phyloP scores from a whole-genome alignment of 2,888 invertebrate species.

The Drosophila robusta region DNA sequence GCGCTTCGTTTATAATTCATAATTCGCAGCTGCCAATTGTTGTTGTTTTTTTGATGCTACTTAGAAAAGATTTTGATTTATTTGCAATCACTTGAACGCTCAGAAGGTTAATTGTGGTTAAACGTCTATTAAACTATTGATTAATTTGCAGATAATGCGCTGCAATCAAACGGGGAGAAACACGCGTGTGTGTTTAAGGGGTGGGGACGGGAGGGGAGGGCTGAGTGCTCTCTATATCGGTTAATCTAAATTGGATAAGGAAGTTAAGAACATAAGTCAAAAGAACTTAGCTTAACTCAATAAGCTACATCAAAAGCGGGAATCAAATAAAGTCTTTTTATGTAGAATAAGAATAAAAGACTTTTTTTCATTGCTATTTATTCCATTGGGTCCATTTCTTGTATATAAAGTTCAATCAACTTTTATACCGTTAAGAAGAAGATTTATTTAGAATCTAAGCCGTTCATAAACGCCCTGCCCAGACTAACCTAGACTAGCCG shows the following conservation, averaged over 20 bases:
- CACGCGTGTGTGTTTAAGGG: slow-evolving; percentile 4
- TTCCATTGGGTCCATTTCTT: not conserved
- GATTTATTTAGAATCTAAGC: too few relatives aligned
- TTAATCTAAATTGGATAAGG: slow-evolving; percentile 51
- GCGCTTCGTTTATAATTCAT: slow-evolving; percentile 65
- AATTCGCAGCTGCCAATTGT: slow-evolving; percentile 47
- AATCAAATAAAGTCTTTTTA: not conserved
- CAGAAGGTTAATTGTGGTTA: slow-evolving; percentile 75
- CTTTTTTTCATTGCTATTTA: not conserved
- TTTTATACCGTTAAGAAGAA: not conserved
- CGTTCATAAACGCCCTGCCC: too few relatives aligned
- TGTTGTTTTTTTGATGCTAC: slow-evolving; percentile 27
- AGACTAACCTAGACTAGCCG: too few relatives aligned
- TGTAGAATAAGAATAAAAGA: too few relatives aligned
- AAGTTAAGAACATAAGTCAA: slow-evolving; percentile 44
- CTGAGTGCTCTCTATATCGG: slow-evolving; percentile 32
- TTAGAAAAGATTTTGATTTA: slow-evolving; percentile 65
- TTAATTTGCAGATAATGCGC: slow-evolving; percentile 66
- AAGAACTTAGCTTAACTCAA: slow-evolving; percentile 9
- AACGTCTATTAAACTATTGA: slow-evolving; percentile 68
- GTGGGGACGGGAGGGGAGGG: not conserved
- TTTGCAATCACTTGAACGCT: slow-evolving; percentile 69
- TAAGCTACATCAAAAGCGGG: not conserved
- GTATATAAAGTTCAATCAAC: not conserved
- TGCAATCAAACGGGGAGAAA: slow-evolving; percentile 13